Evolutionary conservation across 92 coral and sea anemone genomes (phyloP).

Genomic region (Zoanthus sansibaricus): DNA sequence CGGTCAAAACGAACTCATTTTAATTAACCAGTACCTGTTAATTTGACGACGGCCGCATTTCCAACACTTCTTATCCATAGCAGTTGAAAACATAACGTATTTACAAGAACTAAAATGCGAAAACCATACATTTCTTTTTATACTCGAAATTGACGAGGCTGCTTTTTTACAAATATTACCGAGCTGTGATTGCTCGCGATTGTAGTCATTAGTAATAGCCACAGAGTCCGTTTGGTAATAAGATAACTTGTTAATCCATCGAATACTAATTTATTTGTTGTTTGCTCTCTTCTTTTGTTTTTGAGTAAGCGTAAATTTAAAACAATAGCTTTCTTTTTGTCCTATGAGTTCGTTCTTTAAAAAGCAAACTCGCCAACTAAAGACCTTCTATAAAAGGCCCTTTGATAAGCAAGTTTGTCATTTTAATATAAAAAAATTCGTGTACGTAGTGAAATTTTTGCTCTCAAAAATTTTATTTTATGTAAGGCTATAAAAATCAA

Average conservation of each 20-base stretch:
- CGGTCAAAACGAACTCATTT: neutral
- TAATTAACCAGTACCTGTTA: neutral
- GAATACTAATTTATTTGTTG: neutral
- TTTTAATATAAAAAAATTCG: neutral
- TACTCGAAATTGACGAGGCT: neutral
- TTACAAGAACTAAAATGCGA: neutral
- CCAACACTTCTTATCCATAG: neutral
- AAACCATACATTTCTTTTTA: neutral
- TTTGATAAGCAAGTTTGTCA: neutral
- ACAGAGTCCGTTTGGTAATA: neutral
- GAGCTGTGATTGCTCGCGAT: neutral
- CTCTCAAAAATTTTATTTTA: no score
- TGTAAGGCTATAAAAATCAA: no score
- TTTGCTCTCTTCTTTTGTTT: neutral
- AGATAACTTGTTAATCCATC: neutral
- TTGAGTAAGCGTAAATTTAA: neutral
- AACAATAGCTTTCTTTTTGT: neutral
- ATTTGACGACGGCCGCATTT: slow-evolving; percentile 3
- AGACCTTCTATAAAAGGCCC: neutral
- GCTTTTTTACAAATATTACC: no score
- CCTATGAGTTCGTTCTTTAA: neutral
- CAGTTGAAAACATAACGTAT: neutral
- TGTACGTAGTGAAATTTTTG: no score
- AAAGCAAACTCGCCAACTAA: neutral
- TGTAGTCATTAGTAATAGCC: neutral